Evolutionary conservation across 2,888 invertebrate genomes (phyloP), one percentile per base, ranked within the genome.

Genomic region (Hartigia nigra): DNA sequence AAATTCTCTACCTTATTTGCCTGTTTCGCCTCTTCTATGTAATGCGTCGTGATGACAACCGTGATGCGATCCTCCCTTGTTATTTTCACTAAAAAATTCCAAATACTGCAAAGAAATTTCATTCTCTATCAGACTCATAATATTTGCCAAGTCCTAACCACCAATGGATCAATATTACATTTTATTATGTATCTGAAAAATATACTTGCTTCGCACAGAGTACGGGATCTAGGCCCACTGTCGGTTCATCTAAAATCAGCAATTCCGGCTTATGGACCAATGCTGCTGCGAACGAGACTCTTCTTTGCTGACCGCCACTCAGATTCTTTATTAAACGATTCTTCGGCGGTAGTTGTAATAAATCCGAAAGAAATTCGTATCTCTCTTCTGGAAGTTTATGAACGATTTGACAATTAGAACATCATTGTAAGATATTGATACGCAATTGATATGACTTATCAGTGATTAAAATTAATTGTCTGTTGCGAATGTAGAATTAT

Each of bases 21-120:
- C 89, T 96, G 95, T 87, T 95, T 95, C 4, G 98, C 96, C 92
- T 98, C 98, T 90, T 98, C 98, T 80, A 98, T 98, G 89, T 98
- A 98, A 92, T 98, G 98, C 23, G 98, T 98, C 0, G 98, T 98
- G 79, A 98, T 97, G 80, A 98, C 95, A 77, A 98, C 96, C 12
- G 98, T 96, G 80, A 95, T 94, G 55, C 95, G 95, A 74, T 94
- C 93, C 84, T 93, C 93, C 82, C 94, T 92, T 0, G 97, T 95
- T 78, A 97, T 93, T 81, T 95, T 95, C 5, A 95, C 93, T 78
- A 98, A 92, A 91, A 96, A 96, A 81, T 96, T 94, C 98, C 98
- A 98, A 88, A 98, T 98, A 88, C 98, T 98, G 91, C 75, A 92
- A 92, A 90, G 79, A 85, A 83, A 80, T 72, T 12, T 14, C 5